Evolutionary conservation across 1,140 invertebrate genomes (phyloP).

Genomic region (Hycleus cichorii): DNA sequence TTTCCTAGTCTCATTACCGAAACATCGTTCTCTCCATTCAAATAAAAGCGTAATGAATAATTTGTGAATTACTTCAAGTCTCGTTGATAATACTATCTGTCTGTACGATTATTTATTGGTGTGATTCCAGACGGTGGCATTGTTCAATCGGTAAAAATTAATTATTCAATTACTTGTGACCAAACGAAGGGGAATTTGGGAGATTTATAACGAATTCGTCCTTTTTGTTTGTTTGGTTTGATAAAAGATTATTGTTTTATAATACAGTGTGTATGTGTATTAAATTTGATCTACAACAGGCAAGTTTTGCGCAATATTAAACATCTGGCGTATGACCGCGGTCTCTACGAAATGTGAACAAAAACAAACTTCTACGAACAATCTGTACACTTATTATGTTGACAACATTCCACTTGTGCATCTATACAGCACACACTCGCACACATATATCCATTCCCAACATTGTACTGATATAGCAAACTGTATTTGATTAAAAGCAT

Average conservation of each 20-base stretch:
- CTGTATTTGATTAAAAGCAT: no score
- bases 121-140: no score
- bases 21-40: constrained; percentile 9
- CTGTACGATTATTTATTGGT: no score
- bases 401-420: not conserved
- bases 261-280: not conserved
- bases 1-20: constrained; percentile 13
- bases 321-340: not conserved
- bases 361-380: not conserved
- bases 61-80: constrained; percentile 8
- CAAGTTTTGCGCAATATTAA: not conserved
- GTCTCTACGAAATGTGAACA: not conserved
- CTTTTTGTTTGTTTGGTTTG: not conserved
- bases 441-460: no score
- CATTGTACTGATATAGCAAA: no score
- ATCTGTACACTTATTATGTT: not conserved
- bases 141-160: no score
- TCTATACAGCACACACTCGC: no score
- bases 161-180: no score
- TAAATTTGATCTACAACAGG: not conserved
- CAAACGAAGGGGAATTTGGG: no score
- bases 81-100: no score
- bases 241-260: constrained; percentile 1
- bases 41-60: constrained; percentile 17
- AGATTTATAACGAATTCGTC: no score